Evolutionary conservation across 2,113 vertebrate species (phyloP).

Genomic region (Corvus hawaiiensis): DNA sequence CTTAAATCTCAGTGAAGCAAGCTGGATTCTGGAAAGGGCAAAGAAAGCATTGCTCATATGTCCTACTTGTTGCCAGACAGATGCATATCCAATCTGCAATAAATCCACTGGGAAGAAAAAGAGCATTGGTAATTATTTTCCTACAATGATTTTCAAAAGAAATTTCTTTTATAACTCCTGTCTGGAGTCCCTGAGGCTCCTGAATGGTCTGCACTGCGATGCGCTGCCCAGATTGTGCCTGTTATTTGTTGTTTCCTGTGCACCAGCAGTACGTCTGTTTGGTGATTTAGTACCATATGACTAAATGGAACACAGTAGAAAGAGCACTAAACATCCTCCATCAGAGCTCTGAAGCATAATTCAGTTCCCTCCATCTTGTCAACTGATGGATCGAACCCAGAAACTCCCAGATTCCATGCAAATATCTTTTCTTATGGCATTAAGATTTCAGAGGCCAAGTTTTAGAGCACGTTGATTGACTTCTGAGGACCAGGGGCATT

Average conservation of each 20-base stretch:
- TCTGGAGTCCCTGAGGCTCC: background rate
- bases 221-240: background rate
- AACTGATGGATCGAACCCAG: background rate
- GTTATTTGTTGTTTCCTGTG: background rate
- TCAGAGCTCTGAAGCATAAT: background rate
- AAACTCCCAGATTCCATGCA: background rate
- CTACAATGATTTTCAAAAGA: background rate
- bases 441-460: background rate
- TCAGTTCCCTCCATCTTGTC: background rate
- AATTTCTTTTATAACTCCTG: background rate
- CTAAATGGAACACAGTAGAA: background rate
- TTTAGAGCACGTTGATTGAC: background rate
- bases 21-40: background rate
- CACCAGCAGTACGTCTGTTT: background rate
- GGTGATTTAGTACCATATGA: background rate
- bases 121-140: background rate
- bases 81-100: background rate
- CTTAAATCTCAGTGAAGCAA: background rate
- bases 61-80: background rate
- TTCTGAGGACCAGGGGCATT: background rate
- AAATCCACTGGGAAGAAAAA: background rate
- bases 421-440: background rate
- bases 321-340: background rate
- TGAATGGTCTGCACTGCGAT: background rate
- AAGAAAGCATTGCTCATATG: background rate